Base-by-base conservation (phyloP, 1,140 invertebrate species). In the Ptiloglossa arizonensis region DNA sequence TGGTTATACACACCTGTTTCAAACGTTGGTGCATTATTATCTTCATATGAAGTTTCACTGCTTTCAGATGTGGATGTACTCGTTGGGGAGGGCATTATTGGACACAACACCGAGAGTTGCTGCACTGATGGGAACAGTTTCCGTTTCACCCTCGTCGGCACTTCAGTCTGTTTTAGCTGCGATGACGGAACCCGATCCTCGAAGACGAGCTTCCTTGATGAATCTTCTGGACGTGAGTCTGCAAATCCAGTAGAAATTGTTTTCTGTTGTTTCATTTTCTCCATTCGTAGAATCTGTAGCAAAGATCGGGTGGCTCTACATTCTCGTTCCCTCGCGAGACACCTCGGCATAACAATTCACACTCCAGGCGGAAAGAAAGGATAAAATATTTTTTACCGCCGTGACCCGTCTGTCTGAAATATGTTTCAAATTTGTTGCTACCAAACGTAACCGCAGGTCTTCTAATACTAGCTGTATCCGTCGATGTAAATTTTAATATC, bases 41-140 rank as follows among this genome's bases (percentile, higher is more conserved):
- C 4, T 5, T 66, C 5, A 46, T 32, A 1, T n/a, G 27, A n/a
- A 70, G 41, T 64, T 60, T 41, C n/a, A 15, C 1, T 85, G 68
- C 76, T 93, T 93, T 38, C 89, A 94, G 94, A 94, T 94, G 94
- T 94, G 94, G 94, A 94, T 95, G 87, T 94, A 93, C 82, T 94
- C 93, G 60, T 86, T 95, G 62, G 94, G 94, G 32, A 90, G 93
- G 68, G 94, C 94, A 38, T 87, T 94, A 86, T 82, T 92, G 79
- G 90, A 91, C 75, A 91, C 91, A 59, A 93, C 92, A 35, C 90
- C 91, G 24, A 90, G 93, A 86, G 89, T 91, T 74, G 93, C 93
- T 9, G 93, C 93, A 2, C 85, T 94, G 64, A 93, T 92, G 54
- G 93, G 93, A 66, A 93, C 93, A 19, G 93, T 93, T 63, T 93